phyloP scores from a whole-genome alignment of 2,113 vertebrate genomes.

The Cephalopterus ornatus region DNA sequence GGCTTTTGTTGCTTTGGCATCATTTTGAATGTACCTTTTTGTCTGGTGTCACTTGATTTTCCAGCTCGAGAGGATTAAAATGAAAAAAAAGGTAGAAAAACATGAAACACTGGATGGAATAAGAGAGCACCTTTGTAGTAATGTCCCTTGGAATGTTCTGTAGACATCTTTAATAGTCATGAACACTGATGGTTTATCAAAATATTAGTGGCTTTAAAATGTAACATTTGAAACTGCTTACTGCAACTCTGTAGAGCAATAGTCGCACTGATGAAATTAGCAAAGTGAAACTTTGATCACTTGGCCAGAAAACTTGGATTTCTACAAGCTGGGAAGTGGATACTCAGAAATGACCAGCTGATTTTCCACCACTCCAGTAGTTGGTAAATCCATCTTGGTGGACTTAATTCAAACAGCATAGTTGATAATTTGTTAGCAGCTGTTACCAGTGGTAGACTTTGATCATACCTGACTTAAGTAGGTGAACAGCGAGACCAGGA shows the following conservation, averaged over 20 bases:
- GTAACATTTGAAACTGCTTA: neutral
- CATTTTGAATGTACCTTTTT: neutral
- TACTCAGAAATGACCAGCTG: neutral
- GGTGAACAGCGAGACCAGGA: neutral
- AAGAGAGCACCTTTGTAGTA: neutral
- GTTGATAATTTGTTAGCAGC: neutral
- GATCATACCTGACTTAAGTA: neutral
- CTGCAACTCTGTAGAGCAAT: neutral
- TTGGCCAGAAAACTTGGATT: neutral
- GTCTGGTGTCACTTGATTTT: neutral
- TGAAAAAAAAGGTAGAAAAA: neutral
- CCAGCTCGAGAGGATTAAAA: neutral
- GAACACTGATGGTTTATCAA: neutral
- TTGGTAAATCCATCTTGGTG: accelerated
- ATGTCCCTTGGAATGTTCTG: neutral
- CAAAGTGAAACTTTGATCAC: neutral
- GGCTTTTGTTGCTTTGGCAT: neutral
- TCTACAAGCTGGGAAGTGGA: neutral
- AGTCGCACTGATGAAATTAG: neutral
- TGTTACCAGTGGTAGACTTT: neutral
- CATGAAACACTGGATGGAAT: neutral
- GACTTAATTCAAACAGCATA: neutral
- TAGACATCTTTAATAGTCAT: neutral
- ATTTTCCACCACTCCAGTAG: neutral
- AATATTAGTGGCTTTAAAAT: neutral